These are phyloP conservation scores for Metacarcinus magister DNA, from an alignment of 2,888 invertebrate species.

Conservation along the genomic window DNA sequence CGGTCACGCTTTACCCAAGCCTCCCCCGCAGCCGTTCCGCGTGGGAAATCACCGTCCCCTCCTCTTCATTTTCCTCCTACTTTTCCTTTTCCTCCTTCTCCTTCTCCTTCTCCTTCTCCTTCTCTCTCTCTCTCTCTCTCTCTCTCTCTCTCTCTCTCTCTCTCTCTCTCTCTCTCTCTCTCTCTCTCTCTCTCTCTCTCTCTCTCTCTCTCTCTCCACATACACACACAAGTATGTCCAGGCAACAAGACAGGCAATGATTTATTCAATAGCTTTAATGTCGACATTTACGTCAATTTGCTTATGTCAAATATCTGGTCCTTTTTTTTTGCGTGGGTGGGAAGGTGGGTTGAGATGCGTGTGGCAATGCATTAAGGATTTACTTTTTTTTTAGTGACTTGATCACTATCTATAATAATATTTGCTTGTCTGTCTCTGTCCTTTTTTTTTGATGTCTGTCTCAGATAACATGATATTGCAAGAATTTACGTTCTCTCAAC, in stretches of 20 bases:
- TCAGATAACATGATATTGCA: background rate
- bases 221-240: background rate
- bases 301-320: background rate
- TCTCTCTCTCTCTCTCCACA: background rate
- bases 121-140: conserved; percentile 40
- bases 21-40: too few species aligned
- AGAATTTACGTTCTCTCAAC: too few species aligned
- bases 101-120: conserved; percentile 32
- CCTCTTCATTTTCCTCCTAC: background rate
- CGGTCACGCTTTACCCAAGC: too few species aligned
- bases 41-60: background rate
- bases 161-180: conserved; percentile 10
- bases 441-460: background rate
- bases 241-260: background rate
- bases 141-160: background rate
- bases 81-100: background rate
- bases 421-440: background rate
- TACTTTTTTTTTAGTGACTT: background rate
- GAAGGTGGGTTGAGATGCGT: background rate
- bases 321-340: background rate
- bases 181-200: background rate
- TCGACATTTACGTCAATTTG: conserved; percentile 10
- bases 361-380: conserved; percentile 5
- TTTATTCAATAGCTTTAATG: background rate
- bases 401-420: background rate